Evolutionary conservation across 2,888 invertebrate species (phyloP).

Genomic region (Orthosia incerta): DNA sequence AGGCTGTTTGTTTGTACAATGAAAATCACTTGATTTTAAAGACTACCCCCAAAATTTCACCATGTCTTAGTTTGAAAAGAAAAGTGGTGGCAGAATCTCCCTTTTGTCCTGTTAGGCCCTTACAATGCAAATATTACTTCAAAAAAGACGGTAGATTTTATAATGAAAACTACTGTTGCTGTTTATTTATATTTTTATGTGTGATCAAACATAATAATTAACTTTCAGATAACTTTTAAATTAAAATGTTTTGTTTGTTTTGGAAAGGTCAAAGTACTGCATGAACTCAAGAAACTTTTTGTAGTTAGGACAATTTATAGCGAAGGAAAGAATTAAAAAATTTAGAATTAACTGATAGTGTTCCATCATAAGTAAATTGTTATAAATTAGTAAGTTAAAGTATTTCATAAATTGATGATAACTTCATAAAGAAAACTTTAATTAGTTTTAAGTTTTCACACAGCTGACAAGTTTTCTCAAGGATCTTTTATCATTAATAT

Average conservation of each 20-base stretch:
- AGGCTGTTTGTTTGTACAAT: not conserved
- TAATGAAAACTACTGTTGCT: not conserved
- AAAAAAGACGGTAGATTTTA: not conserved
- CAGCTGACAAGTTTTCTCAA: too few species aligned
- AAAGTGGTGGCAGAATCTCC: not conserved
- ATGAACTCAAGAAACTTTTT: not conserved
- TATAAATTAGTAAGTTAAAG: too few species aligned
- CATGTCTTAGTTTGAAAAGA: not conserved
- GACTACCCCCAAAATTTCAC: not conserved
- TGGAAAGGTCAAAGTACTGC: not conserved
- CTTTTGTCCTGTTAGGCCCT: not conserved
- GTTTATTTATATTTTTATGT: not conserved
- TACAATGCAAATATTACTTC: not conserved
- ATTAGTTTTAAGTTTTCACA: too few species aligned
- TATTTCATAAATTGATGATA: not conserved
- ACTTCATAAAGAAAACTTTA: not conserved
- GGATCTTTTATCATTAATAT: not conserved
- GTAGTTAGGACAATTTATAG: not conserved
- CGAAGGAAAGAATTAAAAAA: too few species aligned
- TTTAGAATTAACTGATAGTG: too few species aligned
- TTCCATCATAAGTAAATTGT: too few species aligned
- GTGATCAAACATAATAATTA: not conserved
- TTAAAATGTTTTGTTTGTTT: conserved; percentile 13
- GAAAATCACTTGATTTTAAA: not conserved
- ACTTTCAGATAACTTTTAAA: conserved; percentile 13